phyloP scores from a whole-genome alignment of 2,888 invertebrate species.

The Drosophila nr. perissopoda region DNA sequence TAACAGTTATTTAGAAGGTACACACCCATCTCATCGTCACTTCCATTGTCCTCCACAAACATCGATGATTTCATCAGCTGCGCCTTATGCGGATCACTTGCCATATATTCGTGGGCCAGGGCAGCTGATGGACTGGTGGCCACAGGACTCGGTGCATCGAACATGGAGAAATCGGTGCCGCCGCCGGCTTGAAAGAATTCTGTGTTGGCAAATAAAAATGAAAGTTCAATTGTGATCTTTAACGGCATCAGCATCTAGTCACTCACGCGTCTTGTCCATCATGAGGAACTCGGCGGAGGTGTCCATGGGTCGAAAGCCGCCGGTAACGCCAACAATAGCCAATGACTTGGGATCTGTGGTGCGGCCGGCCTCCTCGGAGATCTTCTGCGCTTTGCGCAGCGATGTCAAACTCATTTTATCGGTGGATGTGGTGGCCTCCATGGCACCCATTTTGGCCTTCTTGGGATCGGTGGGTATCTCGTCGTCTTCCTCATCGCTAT shows the following conservation, averaged over 20 bases:
- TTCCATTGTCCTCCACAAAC: constrained; percentile 84
- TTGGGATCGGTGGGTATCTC: constrained; percentile 86
- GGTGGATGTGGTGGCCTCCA: constrained; percentile 24
- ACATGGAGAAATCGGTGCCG: constrained; percentile 73
- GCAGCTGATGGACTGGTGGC: constrained; percentile 88
- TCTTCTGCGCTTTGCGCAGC: constrained; percentile 68
- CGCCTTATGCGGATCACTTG: constrained; percentile 89
- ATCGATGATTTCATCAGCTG: constrained; percentile 94
- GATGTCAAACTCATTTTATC: constrained; percentile 67
- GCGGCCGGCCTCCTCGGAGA: constrained; percentile 72
- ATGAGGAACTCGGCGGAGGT: constrained; percentile 80
- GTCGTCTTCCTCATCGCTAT: constrained; percentile 96
- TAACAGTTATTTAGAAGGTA: neutral
- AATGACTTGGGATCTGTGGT: constrained; percentile 73
- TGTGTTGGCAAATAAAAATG: constrained; percentile 21
- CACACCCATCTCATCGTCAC: constrained; percentile 78
- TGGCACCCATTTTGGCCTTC: constrained; percentile 79
- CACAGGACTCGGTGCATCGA: constrained; percentile 69
- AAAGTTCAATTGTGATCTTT: neutral
- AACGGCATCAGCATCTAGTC: rapidly evolving
- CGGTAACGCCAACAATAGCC: constrained; percentile 41
- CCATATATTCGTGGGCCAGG: constrained; percentile 87
- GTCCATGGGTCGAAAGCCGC: constrained; percentile 74
- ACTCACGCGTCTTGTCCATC: constrained; percentile 83
- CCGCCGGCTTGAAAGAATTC: constrained; percentile 78